These are phyloP conservation scores for Melanogrammus aeglefinus DNA, from an alignment of 2,797 vertebrate species.

Conservation along the genomic window DNA sequence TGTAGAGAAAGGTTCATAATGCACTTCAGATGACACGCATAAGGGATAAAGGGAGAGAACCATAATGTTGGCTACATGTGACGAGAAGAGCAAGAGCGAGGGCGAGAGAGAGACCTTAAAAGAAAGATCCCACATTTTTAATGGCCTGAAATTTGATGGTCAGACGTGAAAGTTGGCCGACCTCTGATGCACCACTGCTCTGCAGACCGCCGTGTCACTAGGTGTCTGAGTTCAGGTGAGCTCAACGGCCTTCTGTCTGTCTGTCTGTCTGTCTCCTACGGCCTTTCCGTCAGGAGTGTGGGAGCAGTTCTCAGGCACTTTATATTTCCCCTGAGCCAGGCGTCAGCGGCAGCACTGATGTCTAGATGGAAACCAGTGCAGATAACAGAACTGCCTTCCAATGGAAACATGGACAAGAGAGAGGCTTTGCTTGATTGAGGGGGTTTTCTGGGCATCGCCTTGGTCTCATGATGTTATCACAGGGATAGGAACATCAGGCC, in stretches of 20 bases:
- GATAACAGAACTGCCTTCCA: constrained; percentile 37
- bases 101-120: not conserved
- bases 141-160: not conserved
- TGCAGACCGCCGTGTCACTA: constrained; percentile 31
- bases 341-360: constrained; percentile 14
- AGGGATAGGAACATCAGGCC: constrained; percentile 15
- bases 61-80: constrained; percentile 11
- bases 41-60: constrained; percentile 24
- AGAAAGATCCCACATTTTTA: not conserved
- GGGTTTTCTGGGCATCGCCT: constrained; percentile 2
- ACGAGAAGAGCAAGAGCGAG: not conserved
- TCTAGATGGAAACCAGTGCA: constrained; percentile 22
- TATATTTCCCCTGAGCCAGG: not conserved
- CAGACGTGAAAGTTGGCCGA: constrained; percentile 49
- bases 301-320: constrained; percentile 10
- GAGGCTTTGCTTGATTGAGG: constrained; percentile 28
- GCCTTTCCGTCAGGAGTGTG: constrained; percentile 22
- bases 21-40: constrained; percentile 35
- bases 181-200: constrained; percentile 40
- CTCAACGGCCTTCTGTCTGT: constrained; percentile 16
- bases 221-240: constrained; percentile 34
- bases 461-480: constrained; percentile 24
- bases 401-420: constrained; percentile 31
- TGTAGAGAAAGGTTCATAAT: constrained; percentile 45
- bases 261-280: constrained; percentile 12